These are phyloP conservation scores for Agrenia bidenticulata DNA, from an alignment of 2,888 invertebrate genomes.

Conservation along the genomic window DNA sequence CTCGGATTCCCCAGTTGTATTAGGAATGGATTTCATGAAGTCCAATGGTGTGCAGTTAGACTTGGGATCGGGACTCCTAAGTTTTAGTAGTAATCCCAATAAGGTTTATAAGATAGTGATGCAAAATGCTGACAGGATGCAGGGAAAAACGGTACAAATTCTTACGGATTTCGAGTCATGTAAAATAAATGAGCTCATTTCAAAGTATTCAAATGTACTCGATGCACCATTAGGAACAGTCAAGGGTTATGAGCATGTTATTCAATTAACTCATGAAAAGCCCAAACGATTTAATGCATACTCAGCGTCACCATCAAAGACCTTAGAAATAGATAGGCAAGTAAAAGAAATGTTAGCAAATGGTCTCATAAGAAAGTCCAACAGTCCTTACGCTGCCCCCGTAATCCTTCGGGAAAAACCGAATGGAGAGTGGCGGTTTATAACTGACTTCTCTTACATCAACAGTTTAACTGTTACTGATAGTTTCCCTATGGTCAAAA, in stretches of 20 bases:
- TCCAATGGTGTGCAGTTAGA: slow-evolving; percentile 14
- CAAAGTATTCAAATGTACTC: not conserved
- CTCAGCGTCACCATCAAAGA: not conserved
- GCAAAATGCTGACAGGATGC: not conserved
- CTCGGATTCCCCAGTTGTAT: not conserved
- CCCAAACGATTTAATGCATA: not conserved
- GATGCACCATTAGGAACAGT: slow-evolving; percentile 10
- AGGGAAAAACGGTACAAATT: slow-evolving; percentile 1
- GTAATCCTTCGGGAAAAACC: too few relatives aligned
- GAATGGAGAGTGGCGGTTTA: too few relatives aligned
- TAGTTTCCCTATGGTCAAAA: too few relatives aligned
- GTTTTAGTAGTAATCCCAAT: slow-evolving; percentile 1
- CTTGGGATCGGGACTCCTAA: not conserved
- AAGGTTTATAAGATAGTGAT: too few relatives aligned
- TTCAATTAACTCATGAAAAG: slow-evolving; percentile 1
- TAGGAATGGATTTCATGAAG: slow-evolving; percentile 13
- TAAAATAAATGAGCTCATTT: not conserved
- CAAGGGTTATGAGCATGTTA: slow-evolving; percentile 13
- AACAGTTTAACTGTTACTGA: too few relatives aligned
- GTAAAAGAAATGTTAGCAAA: not conserved
- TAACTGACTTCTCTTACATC: too few relatives aligned
- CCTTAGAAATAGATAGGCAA: not conserved
- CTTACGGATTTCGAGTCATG: slow-evolving; percentile 5
- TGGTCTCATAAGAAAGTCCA: not conserved
- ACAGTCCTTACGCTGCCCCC: too few relatives aligned